phyloP scores from a whole-genome alignment of 1,140 invertebrate species.

The Mactra quadrangularis region DNA sequence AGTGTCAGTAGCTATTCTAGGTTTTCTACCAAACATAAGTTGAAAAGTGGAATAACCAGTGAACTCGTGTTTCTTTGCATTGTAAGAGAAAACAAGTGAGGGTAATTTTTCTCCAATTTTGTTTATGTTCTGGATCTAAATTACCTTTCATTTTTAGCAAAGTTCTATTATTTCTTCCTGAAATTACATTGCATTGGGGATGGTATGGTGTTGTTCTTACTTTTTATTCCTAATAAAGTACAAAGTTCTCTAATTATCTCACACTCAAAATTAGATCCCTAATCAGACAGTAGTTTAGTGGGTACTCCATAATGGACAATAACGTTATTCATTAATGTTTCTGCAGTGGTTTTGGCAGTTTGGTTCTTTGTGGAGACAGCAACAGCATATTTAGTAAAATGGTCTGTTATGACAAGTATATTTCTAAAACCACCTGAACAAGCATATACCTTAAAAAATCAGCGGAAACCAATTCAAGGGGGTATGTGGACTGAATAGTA shows the following conservation, averaged over 20 bases:
- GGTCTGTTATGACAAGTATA: constrained; percentile 56
- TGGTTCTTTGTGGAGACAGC: constrained; percentile 57
- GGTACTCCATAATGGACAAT: constrained; percentile 43
- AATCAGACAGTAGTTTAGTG: constrained; percentile 23
- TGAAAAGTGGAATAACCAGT: constrained; percentile 1
- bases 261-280: constrained; percentile 53
- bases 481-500: constrained; percentile 6
- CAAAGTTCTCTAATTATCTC: constrained; percentile 38
- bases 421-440: constrained; percentile 12
- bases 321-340: constrained; percentile 34
- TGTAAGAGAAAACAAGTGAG: not conserved
- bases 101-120: constrained; percentile 19
- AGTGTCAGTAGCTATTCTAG: not conserved
- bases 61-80: constrained; percentile 12
- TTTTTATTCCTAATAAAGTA: constrained; percentile 30
- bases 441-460: constrained; percentile 15
- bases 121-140: constrained; percentile 34
- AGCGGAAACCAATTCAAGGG: constrained; percentile 36
- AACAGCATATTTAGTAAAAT: constrained; percentile 56
- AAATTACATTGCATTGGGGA: constrained; percentile 25
- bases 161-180: constrained; percentile 40
- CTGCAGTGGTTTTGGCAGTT: constrained; percentile 57
- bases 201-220: constrained; percentile 39
- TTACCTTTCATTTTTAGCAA: constrained; percentile 17
- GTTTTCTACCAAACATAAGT: constrained; percentile 16